These are phyloP conservation scores for Amblyornis subalaris DNA, from an alignment of 2,113 vertebrate genomes.

Conservation along the genomic window DNA sequence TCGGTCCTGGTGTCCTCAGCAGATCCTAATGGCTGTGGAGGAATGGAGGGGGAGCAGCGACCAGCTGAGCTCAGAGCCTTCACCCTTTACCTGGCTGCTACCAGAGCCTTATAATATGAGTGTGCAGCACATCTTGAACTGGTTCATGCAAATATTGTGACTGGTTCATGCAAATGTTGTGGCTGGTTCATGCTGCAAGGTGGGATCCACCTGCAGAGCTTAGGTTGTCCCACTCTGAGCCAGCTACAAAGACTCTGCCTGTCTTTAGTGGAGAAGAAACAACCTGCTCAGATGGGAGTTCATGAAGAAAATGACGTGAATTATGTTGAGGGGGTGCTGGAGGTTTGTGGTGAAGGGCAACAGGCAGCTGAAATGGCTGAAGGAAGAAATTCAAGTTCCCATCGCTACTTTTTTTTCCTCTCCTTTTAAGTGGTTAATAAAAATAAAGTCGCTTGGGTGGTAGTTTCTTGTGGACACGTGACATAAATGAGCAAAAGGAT, in stretches of 20 bases:
- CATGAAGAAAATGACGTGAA: not conserved
- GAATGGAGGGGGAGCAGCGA: not conserved
- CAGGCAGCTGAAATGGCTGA: not conserved
- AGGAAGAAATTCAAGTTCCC: not conserved
- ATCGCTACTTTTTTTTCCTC: not conserved
- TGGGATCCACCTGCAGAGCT: not conserved
- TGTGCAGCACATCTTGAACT: not conserved
- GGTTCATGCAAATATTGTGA: not conserved
- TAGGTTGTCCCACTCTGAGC: not conserved
- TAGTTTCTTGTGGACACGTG: not conserved
- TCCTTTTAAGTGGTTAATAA: not conserved
- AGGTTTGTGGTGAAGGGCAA: not conserved
- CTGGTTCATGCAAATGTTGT: not conserved
- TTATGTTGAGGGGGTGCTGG: not conserved
- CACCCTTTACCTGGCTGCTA: not conserved
- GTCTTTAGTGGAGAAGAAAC: not conserved
- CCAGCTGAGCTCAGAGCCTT: not conserved
- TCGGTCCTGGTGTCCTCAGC: not conserved
- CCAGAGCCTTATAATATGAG: not conserved
- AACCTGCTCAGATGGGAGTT: not conserved
- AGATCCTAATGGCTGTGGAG: not conserved
- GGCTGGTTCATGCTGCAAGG: not conserved
- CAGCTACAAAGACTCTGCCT: not conserved
- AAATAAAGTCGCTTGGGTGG: not conserved
- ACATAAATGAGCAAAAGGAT: not conserved